These are phyloP conservation scores for Ibycter americanus DNA, from an alignment of 2,797 vertebrate genomes.

Conservation along the genomic window DNA sequence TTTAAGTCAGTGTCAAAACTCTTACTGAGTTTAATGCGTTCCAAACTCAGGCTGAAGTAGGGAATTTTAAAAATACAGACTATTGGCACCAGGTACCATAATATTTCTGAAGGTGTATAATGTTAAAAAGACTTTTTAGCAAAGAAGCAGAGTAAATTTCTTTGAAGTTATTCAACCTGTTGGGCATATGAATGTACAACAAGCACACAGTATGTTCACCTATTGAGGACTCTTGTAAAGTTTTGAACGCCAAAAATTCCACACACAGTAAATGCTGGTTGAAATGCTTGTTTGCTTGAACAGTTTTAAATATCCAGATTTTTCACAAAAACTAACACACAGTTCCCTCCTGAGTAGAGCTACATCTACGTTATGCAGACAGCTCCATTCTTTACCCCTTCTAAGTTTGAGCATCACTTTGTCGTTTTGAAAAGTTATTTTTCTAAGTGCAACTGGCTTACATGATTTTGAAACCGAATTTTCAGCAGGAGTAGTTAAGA, in stretches of 20 bases:
- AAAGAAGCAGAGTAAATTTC: background rate
- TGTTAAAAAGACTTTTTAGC: constrained; percentile 37
- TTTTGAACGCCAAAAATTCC: background rate
- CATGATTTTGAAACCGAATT: background rate
- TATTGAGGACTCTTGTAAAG: background rate
- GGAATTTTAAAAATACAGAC: constrained; percentile 58
- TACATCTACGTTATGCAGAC: background rate
- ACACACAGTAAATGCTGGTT: background rate
- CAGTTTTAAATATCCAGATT: background rate
- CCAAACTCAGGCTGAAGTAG: constrained; percentile 3
- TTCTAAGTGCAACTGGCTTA: background rate
- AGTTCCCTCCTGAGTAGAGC: background rate
- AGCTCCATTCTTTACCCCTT: background rate
- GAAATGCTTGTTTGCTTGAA: background rate
- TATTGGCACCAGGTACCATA: constrained; percentile 28
- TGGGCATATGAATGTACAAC: constrained; percentile 3
- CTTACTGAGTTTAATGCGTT: constrained; percentile 31
- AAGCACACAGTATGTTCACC: background rate
- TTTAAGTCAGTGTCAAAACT: constrained; percentile 47
- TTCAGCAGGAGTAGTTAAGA: background rate
- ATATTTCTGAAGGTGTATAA: constrained; percentile 30
- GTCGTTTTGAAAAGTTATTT: background rate
- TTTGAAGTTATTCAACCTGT: constrained; percentile 47
- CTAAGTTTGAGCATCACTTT: background rate
- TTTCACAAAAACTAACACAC: background rate